Percentiles rank a stretch among this genome's conserved stretches.
Conservation (phyloP, 2,113 vertebrate genomes). For the Microcebus murinus region DNA sequence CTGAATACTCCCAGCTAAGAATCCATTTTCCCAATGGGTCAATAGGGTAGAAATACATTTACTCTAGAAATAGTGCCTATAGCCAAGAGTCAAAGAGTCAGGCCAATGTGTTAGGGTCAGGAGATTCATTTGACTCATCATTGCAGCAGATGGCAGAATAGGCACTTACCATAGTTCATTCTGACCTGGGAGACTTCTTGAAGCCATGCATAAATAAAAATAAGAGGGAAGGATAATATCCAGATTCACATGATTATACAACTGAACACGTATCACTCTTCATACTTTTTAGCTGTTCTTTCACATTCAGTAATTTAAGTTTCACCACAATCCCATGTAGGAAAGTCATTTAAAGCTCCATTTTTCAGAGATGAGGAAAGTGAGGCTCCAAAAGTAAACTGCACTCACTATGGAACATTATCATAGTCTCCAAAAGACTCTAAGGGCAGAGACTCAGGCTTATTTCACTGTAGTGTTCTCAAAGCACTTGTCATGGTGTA, state of each 20-base stretch:
- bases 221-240: neutral
- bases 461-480: neutral
- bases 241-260: neutral
- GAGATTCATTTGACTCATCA: neutral
- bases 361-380: slow-evolving; percentile 34
- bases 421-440: neutral
- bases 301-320: neutral
- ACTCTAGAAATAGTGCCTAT: neutral
- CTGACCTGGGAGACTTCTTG: neutral
- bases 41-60: neutral
- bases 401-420: neutral
- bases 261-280: neutral
- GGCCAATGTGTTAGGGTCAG: neutral
- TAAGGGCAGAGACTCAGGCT: neutral
- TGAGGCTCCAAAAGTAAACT: neutral
- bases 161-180: neutral
- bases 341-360: neutral
- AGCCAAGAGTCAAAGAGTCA: neutral
- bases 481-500: neutral
- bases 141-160: neutral
- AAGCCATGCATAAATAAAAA: neutral
- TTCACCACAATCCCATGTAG: neutral
- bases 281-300: neutral
- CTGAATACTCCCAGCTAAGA: neutral
- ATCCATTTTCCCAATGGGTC: neutral